Conservation (phyloP, 2,888 invertebrate genomes). For the Drosophila kanekoi region DNA sequence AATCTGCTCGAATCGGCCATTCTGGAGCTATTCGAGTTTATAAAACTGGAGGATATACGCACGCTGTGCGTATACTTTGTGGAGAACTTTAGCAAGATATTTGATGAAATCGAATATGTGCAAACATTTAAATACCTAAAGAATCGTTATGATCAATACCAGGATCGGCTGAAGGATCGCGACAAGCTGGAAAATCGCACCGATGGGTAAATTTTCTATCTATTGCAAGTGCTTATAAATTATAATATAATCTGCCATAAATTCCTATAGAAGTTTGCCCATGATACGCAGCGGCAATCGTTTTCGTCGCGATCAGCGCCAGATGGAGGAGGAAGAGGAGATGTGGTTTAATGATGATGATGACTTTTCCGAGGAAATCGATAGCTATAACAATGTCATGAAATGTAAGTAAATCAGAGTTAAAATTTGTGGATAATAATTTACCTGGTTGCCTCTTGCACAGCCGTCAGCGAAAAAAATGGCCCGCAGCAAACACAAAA, state of each 20-base stretch:
- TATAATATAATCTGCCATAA: background rate
- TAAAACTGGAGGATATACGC: constrained; percentile 96
- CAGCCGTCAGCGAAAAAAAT: constrained; percentile 83
- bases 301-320: constrained; percentile 95
- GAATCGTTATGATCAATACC: constrained; percentile 94
- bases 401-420: constrained; percentile 80
- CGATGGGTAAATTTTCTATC: constrained; percentile 87
- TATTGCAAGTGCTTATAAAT: background rate
- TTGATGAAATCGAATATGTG: constrained; percentile 98
- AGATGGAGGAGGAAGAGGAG: constrained; percentile 98
- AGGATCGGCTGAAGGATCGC: constrained; percentile 94
- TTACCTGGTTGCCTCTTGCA: background rate
- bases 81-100: constrained; percentile 97
- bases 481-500: constrained; percentile 83
- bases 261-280: constrained; percentile 84
- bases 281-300: constrained; percentile 90
- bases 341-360: constrained; percentile 99
- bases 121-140: constrained; percentile 98
- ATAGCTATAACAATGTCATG: constrained; percentile 85
- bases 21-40: constrained; percentile 99
- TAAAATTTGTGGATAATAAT: background rate
- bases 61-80: constrained; percentile 96
- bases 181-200: constrained; percentile 88
- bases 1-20: constrained; percentile 99
- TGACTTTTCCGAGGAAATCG: constrained; percentile 92